phyloP scores from a whole-genome alignment of 2,113 vertebrate species.

The Oncorhynchus kisutch region DNA sequence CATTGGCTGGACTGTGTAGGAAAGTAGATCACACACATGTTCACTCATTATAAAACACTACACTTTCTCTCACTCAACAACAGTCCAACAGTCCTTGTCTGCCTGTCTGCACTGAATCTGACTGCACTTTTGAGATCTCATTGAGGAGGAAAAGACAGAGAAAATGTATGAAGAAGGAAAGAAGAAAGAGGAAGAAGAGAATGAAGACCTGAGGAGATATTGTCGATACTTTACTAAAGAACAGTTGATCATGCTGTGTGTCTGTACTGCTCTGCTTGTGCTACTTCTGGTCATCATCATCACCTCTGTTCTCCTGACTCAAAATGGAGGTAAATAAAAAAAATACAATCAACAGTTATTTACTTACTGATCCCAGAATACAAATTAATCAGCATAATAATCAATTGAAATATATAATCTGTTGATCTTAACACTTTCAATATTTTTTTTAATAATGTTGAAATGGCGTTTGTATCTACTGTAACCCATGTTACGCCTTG shows the following conservation, averaged over 20 bases:
- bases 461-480: no score
- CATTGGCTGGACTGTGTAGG: slow-evolving; percentile 20
- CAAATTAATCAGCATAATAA: no score
- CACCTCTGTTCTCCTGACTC: slow-evolving; percentile 29
- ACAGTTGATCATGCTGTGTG: slow-evolving; percentile 31
- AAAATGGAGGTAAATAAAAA: slow-evolving; percentile 7
- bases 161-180: neutral
- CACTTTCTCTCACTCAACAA: neutral
- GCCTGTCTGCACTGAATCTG: neutral
- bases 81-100: neutral
- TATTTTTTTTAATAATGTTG: no score
- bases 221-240: slow-evolving; percentile 23
- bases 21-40: slow-evolving; percentile 11
- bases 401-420: no score
- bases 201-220: neutral
- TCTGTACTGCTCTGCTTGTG: slow-evolving; percentile 25
- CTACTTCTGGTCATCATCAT: slow-evolving; percentile 32
- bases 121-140: neutral
- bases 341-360: no score
- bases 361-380: no score
- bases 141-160: neutral
- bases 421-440: no score
- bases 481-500: no score
- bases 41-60: neutral
- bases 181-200: neutral